Percentiles rank a stretch among this genome's conserved stretches.
These are phyloP conservation scores for Tupaia chinensis DNA, from an alignment of 2,113 vertebrate genomes.

Conservation along the genomic window DNA sequence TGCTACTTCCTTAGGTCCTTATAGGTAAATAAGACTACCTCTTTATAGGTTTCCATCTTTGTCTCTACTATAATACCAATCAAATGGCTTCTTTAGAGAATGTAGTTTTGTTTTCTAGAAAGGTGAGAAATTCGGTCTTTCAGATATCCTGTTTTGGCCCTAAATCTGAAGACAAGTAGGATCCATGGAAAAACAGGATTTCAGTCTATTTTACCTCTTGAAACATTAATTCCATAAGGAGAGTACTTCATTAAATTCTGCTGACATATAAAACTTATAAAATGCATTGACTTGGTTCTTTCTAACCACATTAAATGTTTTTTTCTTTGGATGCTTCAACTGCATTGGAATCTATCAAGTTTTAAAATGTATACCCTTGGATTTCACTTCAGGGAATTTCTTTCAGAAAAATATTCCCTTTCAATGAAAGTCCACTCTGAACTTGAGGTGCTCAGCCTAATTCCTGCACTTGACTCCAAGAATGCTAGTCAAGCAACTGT, in stretches of 20 bases:
- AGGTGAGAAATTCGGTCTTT: constrained; percentile 63
- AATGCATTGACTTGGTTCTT: constrained; percentile 53
- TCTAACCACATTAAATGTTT: constrained; percentile 56
- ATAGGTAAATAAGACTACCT: constrained; percentile 42
- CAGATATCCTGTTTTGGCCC: neutral
- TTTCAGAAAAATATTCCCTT: constrained; percentile 53
- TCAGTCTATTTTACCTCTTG: constrained; percentile 56
- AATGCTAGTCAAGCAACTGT: neutral
- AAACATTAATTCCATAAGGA: constrained; percentile 61
- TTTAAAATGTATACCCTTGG: constrained; percentile 44
- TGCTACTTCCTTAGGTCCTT: constrained; percentile 30
- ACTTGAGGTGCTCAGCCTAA: neutral
- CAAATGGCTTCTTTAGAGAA: constrained; percentile 43
- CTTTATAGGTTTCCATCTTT: constrained; percentile 42
- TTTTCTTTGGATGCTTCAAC: constrained; percentile 61
- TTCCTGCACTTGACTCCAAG: neutral
- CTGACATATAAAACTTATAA: constrained; percentile 62
- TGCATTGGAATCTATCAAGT: constrained; percentile 53
- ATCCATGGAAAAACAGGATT: constrained; percentile 41
- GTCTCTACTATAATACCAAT: neutral
- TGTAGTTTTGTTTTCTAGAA: constrained; percentile 63
- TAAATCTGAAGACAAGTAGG: constrained; percentile 55
- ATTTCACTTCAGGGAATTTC: constrained; percentile 59
- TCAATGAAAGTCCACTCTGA: constrained; percentile 37
- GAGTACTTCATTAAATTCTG: constrained; percentile 70